These are phyloP conservation scores for Ageneiosus marmoratus DNA, from an alignment of 2,113 vertebrate genomes.

Conservation along the genomic window DNA sequence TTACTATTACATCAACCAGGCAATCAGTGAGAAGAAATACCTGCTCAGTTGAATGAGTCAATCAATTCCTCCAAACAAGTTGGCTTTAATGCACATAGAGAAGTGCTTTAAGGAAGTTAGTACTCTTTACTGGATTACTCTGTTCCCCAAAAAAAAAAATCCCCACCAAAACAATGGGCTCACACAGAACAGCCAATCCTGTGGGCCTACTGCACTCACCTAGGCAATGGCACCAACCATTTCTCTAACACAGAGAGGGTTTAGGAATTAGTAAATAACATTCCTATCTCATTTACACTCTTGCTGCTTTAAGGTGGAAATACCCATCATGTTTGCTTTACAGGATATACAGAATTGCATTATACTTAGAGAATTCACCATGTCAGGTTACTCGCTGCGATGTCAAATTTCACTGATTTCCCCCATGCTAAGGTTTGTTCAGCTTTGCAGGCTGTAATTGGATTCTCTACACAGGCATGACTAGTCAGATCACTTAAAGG, in stretches of 20 bases:
- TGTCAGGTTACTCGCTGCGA: neutral
- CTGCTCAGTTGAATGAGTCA: constrained; percentile 22
- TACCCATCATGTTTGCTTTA: neutral
- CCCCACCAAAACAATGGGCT: constrained; percentile 63
- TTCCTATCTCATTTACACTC: neutral
- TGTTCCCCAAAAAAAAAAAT: constrained; percentile 58
- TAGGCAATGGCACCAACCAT: constrained; percentile 68
- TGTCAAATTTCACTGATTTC: constrained; percentile 1
- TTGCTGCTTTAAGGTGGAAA: neutral
- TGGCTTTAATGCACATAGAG: neutral
- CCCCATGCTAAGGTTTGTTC: constrained; percentile 47
- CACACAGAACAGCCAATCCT: constrained; percentile 64
- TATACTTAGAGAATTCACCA: neutral
- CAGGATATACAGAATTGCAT: neutral
- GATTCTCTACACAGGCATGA: constrained; percentile 48
- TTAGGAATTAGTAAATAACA: neutral
- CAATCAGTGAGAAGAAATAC: constrained; percentile 2
- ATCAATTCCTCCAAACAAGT: neutral
- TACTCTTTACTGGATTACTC: constrained; percentile 33
- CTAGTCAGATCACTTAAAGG: constrained; percentile 32
- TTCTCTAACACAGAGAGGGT: constrained; percentile 47
- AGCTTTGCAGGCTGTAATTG: constrained; percentile 57
- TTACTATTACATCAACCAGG: neutral
- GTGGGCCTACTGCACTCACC: constrained; percentile 65
- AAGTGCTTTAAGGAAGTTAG: constrained; percentile 16